Evolutionary conservation across 2,888 invertebrate species (phyloP).

Genomic region (Nasonovia ribisnigri): DNA sequence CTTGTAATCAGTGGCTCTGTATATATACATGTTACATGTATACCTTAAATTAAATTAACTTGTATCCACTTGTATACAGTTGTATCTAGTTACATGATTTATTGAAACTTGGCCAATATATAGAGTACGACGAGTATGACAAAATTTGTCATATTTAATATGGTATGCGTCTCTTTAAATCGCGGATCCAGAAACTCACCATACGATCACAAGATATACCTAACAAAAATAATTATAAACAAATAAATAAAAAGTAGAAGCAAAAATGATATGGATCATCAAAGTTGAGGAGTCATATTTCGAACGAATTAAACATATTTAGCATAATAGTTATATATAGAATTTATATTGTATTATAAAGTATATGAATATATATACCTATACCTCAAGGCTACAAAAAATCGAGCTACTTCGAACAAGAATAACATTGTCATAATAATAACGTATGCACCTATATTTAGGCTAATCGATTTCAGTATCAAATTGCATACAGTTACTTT

Average conservation of each 20-base stretch:
- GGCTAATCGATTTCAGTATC: not conserved
- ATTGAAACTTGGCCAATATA: not conserved
- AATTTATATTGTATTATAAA: not conserved
- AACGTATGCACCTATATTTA: not conserved
- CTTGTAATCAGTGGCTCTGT: not conserved
- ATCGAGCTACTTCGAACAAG: not conserved
- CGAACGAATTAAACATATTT: not conserved
- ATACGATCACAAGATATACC: not conserved
- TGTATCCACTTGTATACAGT: not conserved
- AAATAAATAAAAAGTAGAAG: not conserved
- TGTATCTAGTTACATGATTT: not conserved
- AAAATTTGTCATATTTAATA: too few species aligned
- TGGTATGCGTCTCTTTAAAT: not conserved
- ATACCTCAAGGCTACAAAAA: not conserved
- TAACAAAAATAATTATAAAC: not conserved
- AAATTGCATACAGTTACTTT: not conserved
- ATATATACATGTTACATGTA: not conserved
- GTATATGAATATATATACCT: not conserved
- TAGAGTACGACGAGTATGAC: not conserved
- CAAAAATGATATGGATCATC: not conserved
- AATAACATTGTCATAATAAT: not conserved
- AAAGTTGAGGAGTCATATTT: not conserved
- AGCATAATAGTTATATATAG: not conserved
- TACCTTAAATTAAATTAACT: not conserved
- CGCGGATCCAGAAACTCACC: not conserved